Evolutionary conservation across 2,797 vertebrate genomes (phyloP).

Genomic region (Limosa lapponica): DNA sequence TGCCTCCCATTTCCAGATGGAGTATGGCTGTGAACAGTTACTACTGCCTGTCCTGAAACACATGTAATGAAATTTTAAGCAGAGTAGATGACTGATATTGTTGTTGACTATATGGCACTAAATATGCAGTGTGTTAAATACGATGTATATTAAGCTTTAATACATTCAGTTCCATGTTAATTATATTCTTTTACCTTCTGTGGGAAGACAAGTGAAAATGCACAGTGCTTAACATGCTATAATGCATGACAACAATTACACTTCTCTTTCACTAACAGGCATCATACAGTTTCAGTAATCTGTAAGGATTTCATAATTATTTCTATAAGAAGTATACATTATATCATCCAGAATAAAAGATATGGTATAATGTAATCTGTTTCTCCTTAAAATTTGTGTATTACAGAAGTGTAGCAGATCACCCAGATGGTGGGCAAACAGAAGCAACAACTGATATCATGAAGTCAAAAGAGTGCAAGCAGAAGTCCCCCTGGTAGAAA

Average conservation of each 20-base stretch:
- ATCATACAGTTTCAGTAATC: background rate
- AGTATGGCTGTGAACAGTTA: slow-evolving; percentile 5
- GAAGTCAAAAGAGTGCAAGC: background rate
- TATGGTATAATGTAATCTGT: background rate
- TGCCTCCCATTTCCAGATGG: slow-evolving; percentile 51
- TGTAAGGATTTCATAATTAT: background rate
- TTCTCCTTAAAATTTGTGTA: background rate
- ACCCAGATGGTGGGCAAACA: background rate
- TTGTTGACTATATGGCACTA: background rate
- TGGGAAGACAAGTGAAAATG: background rate
- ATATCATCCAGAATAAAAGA: background rate
- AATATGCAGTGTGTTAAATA: background rate
- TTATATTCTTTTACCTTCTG: background rate
- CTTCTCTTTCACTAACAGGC: background rate
- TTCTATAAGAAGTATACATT: slow-evolving; percentile 1
- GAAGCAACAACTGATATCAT: background rate
- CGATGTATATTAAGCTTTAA: background rate
- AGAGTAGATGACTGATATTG: background rate
- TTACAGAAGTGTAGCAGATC: background rate
- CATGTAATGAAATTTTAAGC: slow-evolving; percentile 51
- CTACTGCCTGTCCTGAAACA: slow-evolving; percentile 24
- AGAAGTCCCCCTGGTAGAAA: background rate
- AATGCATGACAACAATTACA: background rate
- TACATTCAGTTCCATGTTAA: background rate
- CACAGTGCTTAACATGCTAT: background rate